Percentiles rank a stretch among this genome's conserved stretches.
Conservation (phyloP, 2,113 vertebrate species). For the Nerophis lumbriciformis region DNA sequence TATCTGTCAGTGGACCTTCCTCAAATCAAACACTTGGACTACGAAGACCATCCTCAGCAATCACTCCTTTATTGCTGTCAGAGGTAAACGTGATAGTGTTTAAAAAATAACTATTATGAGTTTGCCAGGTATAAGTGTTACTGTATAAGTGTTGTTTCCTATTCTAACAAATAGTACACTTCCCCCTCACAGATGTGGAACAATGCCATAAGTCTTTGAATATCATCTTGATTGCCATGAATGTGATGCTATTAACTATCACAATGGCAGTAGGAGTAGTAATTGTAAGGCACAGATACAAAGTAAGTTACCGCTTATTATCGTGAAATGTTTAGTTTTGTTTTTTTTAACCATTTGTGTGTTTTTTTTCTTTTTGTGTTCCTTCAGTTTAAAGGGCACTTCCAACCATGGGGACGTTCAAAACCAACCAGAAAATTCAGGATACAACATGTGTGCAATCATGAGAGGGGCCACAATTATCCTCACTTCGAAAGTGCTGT, state of each 20-base stretch:
- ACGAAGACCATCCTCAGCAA: neutral
- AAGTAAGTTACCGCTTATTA: neutral
- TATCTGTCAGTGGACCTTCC: constrained; percentile 44
- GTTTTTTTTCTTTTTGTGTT: constrained; percentile 15
- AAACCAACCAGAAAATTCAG: neutral
- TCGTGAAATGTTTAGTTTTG: neutral
- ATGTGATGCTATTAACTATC: neutral
- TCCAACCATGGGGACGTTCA: constrained; percentile 4
- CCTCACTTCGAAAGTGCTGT: neutral
- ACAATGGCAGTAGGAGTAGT: neutral
- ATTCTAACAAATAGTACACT: neutral
- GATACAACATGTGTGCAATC: neutral
- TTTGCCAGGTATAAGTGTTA: neutral
- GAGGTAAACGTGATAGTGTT: constrained; percentile 29
- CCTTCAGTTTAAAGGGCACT: constrained; percentile 37
- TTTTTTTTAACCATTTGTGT: neutral
- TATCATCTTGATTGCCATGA: constrained; percentile 19
- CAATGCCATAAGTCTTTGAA: constrained; percentile 20
- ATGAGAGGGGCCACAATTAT: neutral
- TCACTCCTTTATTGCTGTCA: constrained; percentile 52
- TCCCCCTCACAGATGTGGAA: constrained; percentile 26
- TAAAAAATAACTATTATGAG: neutral
- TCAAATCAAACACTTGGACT: rapidly evolving
- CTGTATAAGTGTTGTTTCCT: too few relatives aligned
- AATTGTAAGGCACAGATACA: constrained; percentile 21